Base-by-base conservation (phyloP, 2,113 vertebrate genomes). In the Melanerpes aurifrons region DNA sequence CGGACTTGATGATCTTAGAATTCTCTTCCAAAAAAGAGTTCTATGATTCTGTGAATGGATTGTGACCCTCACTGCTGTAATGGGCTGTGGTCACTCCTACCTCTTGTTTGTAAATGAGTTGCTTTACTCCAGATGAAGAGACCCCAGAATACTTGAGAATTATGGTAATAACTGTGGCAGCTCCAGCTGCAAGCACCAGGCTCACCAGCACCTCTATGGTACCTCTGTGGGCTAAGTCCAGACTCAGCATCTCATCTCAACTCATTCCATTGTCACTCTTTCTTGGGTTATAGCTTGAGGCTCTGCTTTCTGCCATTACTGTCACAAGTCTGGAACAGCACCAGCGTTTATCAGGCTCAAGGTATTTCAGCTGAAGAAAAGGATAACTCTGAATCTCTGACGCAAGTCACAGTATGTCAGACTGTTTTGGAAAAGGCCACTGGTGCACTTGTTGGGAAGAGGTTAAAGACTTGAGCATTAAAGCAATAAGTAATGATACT, bases 121-220 rank as follows among this genome's bases (percentile, higher is more conserved):
- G 5, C 35, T 76, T 81, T 56, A 19, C 32, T 29, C 7, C 25
- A 64, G 29, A 20, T 4, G 2, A 68, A n/a, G 5, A 58, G 12
- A 35, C 25, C 12, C 28, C 10, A 28, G 6, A 29, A 25, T 6
- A 61, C 28, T 53, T 61, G 31, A 43, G 26, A 72, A 4, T 15
- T 53, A 48, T 22, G 1, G 4, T 26, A 28, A 5, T 22, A 28
- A 6, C 45, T 0, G 0, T 13, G 48, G 10, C 3, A 4, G 62
- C 12, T 57, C 19, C 6, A 57, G 15, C 14, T 12, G 3, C 0
- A 2, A 50, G 25, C 61, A 69, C 18, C 25, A 31, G 0, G 2
- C 47, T 43, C 25, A 50, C 47, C 45, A 70, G 69, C n/a, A 56
- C 22, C 16, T 28, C 28, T 10, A 2, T 2, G 4, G 6, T 45